Conservation (phyloP, 2,113 vertebrate genomes). For the Motacilla tschutschensis region DNA sequence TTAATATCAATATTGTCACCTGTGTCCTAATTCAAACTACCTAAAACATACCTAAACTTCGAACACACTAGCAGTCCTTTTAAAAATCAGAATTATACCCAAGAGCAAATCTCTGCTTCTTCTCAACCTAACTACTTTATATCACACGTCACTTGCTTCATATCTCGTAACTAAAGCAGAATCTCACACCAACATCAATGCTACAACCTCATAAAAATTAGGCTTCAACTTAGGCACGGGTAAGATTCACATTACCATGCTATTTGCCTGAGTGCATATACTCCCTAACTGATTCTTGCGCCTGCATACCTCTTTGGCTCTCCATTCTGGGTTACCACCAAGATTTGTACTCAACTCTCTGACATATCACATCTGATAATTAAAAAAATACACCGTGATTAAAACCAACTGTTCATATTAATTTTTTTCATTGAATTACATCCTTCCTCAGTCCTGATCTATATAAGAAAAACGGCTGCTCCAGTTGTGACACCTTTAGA, state of each 20-base stretch:
- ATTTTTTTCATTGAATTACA: not conserved
- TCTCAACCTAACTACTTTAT: not conserved
- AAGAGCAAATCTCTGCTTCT: not conserved
- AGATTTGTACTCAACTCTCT: not conserved
- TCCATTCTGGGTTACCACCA: not conserved
- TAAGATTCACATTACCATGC: fast-evolving
- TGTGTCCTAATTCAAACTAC: not conserved
- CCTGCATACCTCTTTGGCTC: not conserved
- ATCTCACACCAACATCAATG: not conserved
- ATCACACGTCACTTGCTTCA: fast-evolving
- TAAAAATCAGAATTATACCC: not conserved
- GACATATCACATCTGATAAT: not conserved
- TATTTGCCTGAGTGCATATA: fast-evolving
- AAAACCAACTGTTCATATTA: not conserved
- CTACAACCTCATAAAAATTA: not conserved
- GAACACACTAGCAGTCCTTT: not conserved
- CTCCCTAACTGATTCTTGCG: not conserved
- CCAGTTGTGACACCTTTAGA: not conserved
- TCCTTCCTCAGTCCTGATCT: not conserved
- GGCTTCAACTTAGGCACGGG: not conserved
- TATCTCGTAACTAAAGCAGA: not conserved
- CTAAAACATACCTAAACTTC: not conserved
- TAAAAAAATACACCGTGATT: not conserved
- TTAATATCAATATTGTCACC: not conserved
- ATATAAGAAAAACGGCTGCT: not conserved